Percentiles rank a stretch among this genome's conserved stretches.
Evolutionary conservation across 2,797 vertebrate genomes (phyloP).

Genomic region (Dryobates pubescens): DNA sequence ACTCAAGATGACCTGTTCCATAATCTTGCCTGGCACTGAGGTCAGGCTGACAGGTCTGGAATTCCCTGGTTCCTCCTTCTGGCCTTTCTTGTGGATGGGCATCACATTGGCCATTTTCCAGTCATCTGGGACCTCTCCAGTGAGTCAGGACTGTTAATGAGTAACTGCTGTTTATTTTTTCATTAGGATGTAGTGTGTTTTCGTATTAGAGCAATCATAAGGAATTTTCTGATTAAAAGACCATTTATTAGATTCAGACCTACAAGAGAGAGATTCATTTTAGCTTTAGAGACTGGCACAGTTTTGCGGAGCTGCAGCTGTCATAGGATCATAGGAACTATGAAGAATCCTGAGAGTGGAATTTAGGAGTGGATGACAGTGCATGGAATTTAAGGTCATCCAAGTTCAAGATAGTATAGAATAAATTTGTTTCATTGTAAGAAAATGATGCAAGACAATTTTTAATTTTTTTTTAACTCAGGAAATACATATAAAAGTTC

Average conservation of each 20-base stretch:
- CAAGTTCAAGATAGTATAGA: not conserved
- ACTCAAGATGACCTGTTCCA: too few species aligned
- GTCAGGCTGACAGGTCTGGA: too few species aligned
- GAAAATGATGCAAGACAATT: not conserved
- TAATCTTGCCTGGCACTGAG: too few species aligned
- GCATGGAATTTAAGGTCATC: not conserved
- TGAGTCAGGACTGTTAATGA: not conserved
- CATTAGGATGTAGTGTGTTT: not conserved
- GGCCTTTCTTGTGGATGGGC: too few species aligned
- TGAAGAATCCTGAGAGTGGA: not conserved
- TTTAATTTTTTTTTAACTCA: not conserved
- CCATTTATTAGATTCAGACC: not conserved
- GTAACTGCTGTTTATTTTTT: not conserved
- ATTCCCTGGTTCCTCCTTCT: too few species aligned
- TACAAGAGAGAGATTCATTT: not conserved
- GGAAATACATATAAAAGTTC: not conserved
- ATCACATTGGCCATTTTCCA: too few species aligned
- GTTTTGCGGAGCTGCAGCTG: not conserved
- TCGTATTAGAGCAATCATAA: not conserved
- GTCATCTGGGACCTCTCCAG: too few species aligned
- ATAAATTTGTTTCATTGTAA: not conserved
- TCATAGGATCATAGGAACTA: not conserved
- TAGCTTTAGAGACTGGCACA: not conserved
- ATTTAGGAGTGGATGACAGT: not conserved
- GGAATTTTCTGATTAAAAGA: slow-evolving; percentile 2